A percentile compares a stretch with the other conserved stretches of the same genome.
Conservation (phyloP, 2,888 invertebrate genomes). For the Frankliniella intonsa region DNA sequence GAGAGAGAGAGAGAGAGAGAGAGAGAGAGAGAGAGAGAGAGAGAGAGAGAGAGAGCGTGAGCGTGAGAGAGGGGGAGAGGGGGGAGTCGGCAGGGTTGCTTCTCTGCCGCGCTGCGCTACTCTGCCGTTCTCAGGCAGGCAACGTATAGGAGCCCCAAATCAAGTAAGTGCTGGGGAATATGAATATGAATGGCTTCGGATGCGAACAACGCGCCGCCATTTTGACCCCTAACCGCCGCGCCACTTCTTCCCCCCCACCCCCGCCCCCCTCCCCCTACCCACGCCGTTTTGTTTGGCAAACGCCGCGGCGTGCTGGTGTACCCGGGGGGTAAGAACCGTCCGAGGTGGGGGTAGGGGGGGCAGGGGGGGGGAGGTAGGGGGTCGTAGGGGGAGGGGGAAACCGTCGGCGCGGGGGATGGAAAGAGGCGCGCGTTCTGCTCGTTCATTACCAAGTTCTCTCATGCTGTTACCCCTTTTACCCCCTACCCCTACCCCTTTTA, state of each 20-base stretch:
- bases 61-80: background rate
- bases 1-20: background rate
- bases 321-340: too few relatives aligned
- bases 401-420: background rate
- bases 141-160: background rate
- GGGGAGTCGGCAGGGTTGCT: background rate
- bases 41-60: background rate
- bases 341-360: background rate
- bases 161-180: slow-evolving; percentile 20
- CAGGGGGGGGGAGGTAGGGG: background rate
- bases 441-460: background rate
- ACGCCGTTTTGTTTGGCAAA: background rate
- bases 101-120: too few relatives aligned
- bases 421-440: background rate
- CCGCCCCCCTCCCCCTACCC: background rate
- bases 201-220: background rate
- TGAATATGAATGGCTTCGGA: slow-evolving; percentile 8
- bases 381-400: background rate
- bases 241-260: background rate
- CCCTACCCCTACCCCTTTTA: too few relatives aligned
- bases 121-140: too few relatives aligned
- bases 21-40: background rate
- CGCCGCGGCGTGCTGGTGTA: too few relatives aligned
- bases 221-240: background rate
- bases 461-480: background rate